Percentiles rank a stretch among this genome's conserved stretches.
These are phyloP conservation scores for Limnephilus lunatus DNA, from an alignment of 2,888 invertebrate genomes.

Conservation along the genomic window DNA sequence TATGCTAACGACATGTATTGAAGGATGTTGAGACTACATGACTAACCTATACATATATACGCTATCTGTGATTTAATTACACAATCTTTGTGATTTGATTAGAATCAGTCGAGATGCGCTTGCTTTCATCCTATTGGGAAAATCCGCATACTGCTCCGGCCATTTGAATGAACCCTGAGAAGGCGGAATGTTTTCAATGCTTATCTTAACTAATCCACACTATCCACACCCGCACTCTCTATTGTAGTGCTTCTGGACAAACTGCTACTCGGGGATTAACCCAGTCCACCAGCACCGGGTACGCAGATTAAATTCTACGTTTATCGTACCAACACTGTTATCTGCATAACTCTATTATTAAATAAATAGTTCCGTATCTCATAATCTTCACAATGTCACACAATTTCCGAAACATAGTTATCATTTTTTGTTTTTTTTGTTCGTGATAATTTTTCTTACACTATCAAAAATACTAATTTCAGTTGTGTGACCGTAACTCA, in stretches of 20 bases:
- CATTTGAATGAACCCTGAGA: not conserved
- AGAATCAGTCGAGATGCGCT: not conserved
- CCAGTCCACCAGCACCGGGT: not conserved
- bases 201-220: constrained; percentile 1
- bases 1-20: no score
- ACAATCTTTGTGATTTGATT: not conserved
- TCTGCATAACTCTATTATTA: not conserved
- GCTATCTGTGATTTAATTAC: no score
- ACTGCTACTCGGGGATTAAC: constrained; percentile 32
- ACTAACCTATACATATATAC: no score
- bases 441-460: not conserved
- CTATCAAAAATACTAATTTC: no score
- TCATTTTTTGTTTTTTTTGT: not conserved
- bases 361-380: not conserved
- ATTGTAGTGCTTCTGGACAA: not conserved
- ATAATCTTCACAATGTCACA: not conserved
- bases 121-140: not conserved
- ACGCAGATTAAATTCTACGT: not conserved
- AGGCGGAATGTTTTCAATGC: not conserved
- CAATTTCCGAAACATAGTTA: not conserved
- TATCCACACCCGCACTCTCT: not conserved
- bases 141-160: not conserved
- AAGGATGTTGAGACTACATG: no score
- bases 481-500: no score
- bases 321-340: not conserved